Evolutionary conservation across 2,888 invertebrate genomes (phyloP).

Genomic region (Salpingus planirostris): DNA sequence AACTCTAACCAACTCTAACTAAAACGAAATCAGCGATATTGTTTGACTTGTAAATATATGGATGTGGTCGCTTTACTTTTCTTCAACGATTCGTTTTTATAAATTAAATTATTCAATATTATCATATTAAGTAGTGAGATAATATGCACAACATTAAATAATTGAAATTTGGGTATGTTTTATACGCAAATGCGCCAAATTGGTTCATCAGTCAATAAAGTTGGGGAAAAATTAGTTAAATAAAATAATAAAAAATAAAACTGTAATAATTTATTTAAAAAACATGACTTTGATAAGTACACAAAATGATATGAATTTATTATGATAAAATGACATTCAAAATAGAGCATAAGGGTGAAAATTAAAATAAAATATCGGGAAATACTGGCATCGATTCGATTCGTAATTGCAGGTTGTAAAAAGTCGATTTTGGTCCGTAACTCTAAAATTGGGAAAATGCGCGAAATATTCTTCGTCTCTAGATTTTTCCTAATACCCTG

Average conservation of each 20-base stretch:
- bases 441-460: not conserved
- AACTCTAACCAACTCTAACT: not conserved
- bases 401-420: not conserved
- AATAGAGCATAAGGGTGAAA: not conserved
- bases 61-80: no score
- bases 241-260: not conserved
- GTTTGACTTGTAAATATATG: no score
- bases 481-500: constrained; percentile 7
- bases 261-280: not conserved
- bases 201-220: no score
- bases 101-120: no score
- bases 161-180: no score
- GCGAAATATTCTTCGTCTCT: not conserved
- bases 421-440: not conserved
- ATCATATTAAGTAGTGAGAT: no score
- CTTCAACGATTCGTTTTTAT: no score
- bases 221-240: no score
- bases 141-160: no score
- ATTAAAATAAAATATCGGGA: not conserved
- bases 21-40: not conserved
- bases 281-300: not conserved
- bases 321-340: not conserved
- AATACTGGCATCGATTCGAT: no score
- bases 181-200: no score
- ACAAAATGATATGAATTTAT: not conserved